Evolutionary conservation across 2,888 invertebrate genomes (phyloP), one percentile per base, ranked within the genome.

Genomic region (Acanthopleura granulata): DNA sequence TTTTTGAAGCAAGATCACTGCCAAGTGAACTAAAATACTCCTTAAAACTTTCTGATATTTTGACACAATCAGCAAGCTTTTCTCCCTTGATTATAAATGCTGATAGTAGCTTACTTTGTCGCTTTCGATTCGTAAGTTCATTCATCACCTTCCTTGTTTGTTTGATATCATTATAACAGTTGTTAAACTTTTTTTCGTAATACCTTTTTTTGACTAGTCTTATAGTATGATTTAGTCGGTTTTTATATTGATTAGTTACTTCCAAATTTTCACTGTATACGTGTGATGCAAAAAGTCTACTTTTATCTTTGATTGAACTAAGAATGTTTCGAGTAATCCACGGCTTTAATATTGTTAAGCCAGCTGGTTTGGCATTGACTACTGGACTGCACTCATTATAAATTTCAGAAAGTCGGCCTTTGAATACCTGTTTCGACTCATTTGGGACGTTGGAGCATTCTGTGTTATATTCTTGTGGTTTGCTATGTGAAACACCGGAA

Each of bases 181-280:
- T 3, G 62, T 66, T 66, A 66, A 66, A 66, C 3, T 25, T 66
- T 16, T 66, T 27, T 22, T 66, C 66, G 14, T 25, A 66, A 25
- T 66, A 66, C 25, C 12, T 66, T 27, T 6, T 22, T 66, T 66
- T 66, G 18, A 27, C 66, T 66, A 66, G 25, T 66, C 29, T 66
- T 27, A 66, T 16, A 6, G 66, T 66, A 66, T 27, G 66, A 27
- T 66, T 66, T 27, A 66, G 14, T 66, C 25, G 18, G 25, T 66
- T 66, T 27, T 27, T 22, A 27, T 66, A 66, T 27, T 27, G 3
- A 12, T 66, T 18, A 27, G 66, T 27, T 22, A 12, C 3, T 66
- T 22, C 4, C 3, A 25, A 25, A 27, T 27, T 25, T 22, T 25
- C 14, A 6, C 1, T 22, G 29, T 6, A 6, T 27, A 66, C 15